Evolutionary conservation across 2,888 invertebrate species (phyloP).

Genomic region (Leucania comma): DNA sequence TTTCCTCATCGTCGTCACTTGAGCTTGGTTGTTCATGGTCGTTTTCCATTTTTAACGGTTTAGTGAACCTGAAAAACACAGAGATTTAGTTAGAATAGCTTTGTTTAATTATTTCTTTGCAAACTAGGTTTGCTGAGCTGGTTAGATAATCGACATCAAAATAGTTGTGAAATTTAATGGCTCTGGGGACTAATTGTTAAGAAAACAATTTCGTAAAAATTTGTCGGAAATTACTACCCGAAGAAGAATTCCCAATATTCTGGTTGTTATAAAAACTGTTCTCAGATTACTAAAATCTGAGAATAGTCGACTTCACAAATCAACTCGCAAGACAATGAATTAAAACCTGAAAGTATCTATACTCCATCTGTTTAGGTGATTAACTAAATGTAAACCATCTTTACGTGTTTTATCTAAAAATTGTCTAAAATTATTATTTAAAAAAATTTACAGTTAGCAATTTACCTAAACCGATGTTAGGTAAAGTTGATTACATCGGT

Average conservation of each 20-base stretch:
- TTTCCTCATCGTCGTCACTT: background rate
- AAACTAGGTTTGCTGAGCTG: background rate
- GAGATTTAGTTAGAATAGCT: background rate
- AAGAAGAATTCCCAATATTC: background rate
- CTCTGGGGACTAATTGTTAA: background rate
- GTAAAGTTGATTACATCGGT: too few relatives aligned
- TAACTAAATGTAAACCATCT: too few relatives aligned
- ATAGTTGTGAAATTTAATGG: background rate
- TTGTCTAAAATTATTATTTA: too few relatives aligned
- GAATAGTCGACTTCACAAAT: background rate
- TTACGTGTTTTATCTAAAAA: too few relatives aligned
- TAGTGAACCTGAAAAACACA: constrained; percentile 10
- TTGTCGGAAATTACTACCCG: background rate
- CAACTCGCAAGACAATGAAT: background rate
- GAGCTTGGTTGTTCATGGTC: background rate
- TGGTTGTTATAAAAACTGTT: too few relatives aligned
- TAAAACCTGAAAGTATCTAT: background rate
- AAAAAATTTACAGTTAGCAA: too few relatives aligned
- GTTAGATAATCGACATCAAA: background rate
- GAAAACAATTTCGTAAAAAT: background rate
- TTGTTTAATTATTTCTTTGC: background rate
- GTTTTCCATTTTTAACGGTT: constrained; percentile 16
- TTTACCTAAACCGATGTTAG: too few relatives aligned
- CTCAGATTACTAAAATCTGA: too few relatives aligned
- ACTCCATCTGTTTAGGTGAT: too few relatives aligned